phyloP scores from a whole-genome alignment of 2,113 vertebrate species.

The Sander vitreus region DNA sequence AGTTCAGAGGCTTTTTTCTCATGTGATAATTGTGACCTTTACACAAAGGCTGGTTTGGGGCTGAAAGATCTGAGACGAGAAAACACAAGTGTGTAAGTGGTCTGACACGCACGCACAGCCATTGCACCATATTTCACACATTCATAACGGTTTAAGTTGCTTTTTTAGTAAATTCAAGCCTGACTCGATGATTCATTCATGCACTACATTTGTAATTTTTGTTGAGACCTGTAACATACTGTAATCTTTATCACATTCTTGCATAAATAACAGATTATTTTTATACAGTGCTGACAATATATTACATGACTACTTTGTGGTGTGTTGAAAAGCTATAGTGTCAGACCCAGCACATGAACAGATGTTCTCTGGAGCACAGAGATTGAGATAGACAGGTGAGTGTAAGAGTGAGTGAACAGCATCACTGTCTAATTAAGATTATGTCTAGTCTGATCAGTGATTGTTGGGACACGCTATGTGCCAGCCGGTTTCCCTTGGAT shows the following conservation, averaged over 20 bases:
- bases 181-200: not conserved
- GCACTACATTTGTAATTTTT: not conserved
- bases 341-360: slow-evolving; percentile 11
- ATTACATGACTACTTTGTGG: not conserved
- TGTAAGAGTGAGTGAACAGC: slow-evolving; percentile 47
- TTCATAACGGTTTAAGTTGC: not conserved
- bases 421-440: slow-evolving; percentile 77
- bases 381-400: slow-evolving; percentile 63
- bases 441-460: slow-evolving; percentile 75
- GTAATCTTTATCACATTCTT: not conserved
- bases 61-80: slow-evolving; percentile 11
- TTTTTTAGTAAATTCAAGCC: not conserved
- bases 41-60: slow-evolving; percentile 30
- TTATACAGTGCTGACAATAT: not conserved
- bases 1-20: slow-evolving; percentile 14
- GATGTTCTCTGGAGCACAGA: slow-evolving; percentile 25
- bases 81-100: not conserved
- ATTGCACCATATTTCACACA: not conserved
- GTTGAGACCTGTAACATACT: not conserved
- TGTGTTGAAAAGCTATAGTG: not conserved
- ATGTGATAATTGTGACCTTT: slow-evolving; percentile 47
- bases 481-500: slow-evolving; percentile 67
- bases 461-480: slow-evolving; percentile 47
- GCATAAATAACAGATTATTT: not conserved
- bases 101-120: not conserved